phyloP scores from a whole-genome alignment of 2,888 invertebrate species.

The Hipparchia sbordonii region DNA sequence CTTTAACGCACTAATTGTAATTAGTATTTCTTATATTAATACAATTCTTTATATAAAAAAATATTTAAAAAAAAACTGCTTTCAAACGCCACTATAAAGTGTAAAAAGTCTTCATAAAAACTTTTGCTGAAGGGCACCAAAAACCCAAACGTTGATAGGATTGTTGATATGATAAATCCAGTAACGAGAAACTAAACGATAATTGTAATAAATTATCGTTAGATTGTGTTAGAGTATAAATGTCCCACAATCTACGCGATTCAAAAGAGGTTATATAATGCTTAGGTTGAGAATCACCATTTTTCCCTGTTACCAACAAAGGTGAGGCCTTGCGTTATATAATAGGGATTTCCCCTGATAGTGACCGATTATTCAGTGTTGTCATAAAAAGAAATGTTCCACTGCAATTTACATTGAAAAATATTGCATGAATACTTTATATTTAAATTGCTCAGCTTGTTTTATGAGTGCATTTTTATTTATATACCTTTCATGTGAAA shows the following conservation, averaged over 20 bases:
- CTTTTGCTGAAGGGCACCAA: no score
- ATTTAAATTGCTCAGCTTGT: conserved; percentile 33
- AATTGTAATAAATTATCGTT: background rate
- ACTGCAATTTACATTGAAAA: conserved; percentile 37
- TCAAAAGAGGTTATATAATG: conserved; percentile 51
- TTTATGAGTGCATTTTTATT: conserved; percentile 28
- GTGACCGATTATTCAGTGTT: conserved; percentile 60
- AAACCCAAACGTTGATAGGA: no score
- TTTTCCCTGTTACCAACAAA: conserved; percentile 60
- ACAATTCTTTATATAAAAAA: no score
- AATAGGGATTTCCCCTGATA: conserved; percentile 61
- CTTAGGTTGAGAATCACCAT: conserved; percentile 55
- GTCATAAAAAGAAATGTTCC: conserved; percentile 44
- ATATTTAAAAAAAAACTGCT: no score
- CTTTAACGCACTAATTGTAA: no score
- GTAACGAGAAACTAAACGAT: no score
- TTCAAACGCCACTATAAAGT: no score
- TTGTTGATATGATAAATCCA: no score
- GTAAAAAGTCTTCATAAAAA: no score
- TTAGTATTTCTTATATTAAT: no score
- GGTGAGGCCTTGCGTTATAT: conserved; percentile 54
- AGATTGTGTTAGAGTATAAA: conserved; percentile 44
- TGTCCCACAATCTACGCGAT: conserved; percentile 42
- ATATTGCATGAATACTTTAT: conserved; percentile 39
- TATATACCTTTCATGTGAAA: conserved; percentile 27